phyloP scores from a whole-genome alignment of 2,797 vertebrate species.

The Peromyscus attwateri region DNA sequence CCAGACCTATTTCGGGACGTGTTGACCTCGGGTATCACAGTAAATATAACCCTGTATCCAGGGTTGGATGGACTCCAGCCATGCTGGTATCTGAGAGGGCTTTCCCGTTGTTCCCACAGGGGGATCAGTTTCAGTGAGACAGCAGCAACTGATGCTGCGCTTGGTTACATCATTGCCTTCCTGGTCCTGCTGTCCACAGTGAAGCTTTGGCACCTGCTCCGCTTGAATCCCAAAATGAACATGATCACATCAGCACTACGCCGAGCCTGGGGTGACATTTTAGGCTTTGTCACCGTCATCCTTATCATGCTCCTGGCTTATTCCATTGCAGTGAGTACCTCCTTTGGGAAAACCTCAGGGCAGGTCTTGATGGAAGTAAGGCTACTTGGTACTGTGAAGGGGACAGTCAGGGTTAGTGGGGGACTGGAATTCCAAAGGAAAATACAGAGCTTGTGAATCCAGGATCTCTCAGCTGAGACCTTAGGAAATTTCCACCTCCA shows the following conservation, averaged over 20 bases:
- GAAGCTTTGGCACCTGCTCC: slow-evolving; percentile 97
- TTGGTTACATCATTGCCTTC: slow-evolving; percentile 97
- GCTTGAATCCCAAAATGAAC: slow-evolving; percentile 96
- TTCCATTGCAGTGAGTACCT: slow-evolving; percentile 92
- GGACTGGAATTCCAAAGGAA: neutral
- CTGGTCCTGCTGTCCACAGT: slow-evolving; percentile 95
- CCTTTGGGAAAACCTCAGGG: neutral
- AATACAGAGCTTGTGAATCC: neutral
- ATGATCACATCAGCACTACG: slow-evolving; percentile 95
- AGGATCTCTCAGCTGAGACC: neutral
- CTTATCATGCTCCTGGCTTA: slow-evolving; percentile 96
- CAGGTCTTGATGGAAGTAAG: neutral
- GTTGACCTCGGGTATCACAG: neutral
- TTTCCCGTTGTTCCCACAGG: slow-evolving; percentile 84
- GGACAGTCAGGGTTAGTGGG: neutral
- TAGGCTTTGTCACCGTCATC: slow-evolving; percentile 95
- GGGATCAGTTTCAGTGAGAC: slow-evolving; percentile 95
- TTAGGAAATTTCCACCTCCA: neutral
- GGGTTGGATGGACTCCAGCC: neutral
- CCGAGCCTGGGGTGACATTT: slow-evolving; percentile 96
- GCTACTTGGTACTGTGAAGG: neutral
- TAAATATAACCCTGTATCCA: neutral
- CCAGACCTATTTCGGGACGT: neutral
- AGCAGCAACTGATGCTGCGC: slow-evolving; percentile 92
- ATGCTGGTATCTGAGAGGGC: neutral